These are phyloP conservation scores for Choloepus didactylus DNA, from an alignment of 2,797 vertebrate genomes.

Conservation along the genomic window DNA sequence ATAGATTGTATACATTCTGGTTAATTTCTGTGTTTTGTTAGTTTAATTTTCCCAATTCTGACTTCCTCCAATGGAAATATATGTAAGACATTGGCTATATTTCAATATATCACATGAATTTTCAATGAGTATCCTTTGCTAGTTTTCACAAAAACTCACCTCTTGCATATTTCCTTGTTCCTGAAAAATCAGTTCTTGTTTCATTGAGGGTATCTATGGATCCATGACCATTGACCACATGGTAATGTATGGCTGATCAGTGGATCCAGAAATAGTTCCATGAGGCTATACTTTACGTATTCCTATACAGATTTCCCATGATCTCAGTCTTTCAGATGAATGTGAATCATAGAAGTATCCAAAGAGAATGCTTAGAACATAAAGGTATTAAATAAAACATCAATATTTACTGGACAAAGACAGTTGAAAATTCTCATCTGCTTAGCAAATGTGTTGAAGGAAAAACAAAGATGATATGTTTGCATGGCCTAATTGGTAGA, in stretches of 20 bases:
- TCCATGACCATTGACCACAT: neutral
- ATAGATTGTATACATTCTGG: neutral
- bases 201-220: neutral
- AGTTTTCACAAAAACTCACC: neutral
- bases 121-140: neutral
- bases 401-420: neutral
- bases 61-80: neutral
- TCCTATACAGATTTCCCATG: fast-evolving
- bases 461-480: neutral
- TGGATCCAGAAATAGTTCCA: neutral
- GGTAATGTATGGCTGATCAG: too few relatives aligned
- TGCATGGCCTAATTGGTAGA: too few relatives aligned
- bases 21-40: neutral
- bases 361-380: neutral
- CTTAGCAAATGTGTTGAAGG: neutral
- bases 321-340: neutral
- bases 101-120: neutral
- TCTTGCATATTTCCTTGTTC: neutral
- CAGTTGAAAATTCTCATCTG: too few relatives aligned
- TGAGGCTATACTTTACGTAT: neutral
- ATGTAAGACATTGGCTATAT: neutral
- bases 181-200: neutral
- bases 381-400: neutral
- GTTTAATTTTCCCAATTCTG: neutral
- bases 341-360: neutral